Conservation (phyloP, 2,113 vertebrate genomes). For the Crotalus tigris region DNA sequence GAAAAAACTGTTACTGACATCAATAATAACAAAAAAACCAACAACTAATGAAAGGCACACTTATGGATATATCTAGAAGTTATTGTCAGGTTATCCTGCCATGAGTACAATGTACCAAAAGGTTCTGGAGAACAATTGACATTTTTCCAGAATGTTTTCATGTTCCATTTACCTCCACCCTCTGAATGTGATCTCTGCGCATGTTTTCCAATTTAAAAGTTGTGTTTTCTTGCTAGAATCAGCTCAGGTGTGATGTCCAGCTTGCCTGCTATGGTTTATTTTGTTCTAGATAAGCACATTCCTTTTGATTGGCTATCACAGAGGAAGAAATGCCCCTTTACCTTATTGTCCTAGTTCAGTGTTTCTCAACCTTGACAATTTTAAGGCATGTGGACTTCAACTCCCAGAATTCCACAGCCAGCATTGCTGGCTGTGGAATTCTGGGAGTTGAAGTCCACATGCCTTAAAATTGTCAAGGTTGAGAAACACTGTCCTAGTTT, state of each 20-base stretch:
- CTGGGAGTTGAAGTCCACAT: too few species aligned
- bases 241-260: neutral
- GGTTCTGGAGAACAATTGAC: neutral
- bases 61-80: neutral
- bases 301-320: neutral
- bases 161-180: neutral
- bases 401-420: too few species aligned
- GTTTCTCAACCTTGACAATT: too few species aligned
- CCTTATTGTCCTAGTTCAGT: neutral
- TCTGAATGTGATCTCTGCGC: neutral
- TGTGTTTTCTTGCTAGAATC: neutral
- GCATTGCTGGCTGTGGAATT: too few species aligned
- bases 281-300: neutral
- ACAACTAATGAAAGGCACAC: neutral
- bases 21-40: neutral
- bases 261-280: neutral
- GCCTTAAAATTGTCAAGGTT: too few species aligned
- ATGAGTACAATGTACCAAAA: neutral
- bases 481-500: neutral
- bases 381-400: too few species aligned
- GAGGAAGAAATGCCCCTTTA: neutral
- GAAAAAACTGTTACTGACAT: neutral
- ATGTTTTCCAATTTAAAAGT: neutral
- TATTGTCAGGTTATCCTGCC: neutral
- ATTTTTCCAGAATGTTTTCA: neutral